phyloP scores from a whole-genome alignment of 2,113 vertebrate genomes.

The Cygnus atratus region DNA sequence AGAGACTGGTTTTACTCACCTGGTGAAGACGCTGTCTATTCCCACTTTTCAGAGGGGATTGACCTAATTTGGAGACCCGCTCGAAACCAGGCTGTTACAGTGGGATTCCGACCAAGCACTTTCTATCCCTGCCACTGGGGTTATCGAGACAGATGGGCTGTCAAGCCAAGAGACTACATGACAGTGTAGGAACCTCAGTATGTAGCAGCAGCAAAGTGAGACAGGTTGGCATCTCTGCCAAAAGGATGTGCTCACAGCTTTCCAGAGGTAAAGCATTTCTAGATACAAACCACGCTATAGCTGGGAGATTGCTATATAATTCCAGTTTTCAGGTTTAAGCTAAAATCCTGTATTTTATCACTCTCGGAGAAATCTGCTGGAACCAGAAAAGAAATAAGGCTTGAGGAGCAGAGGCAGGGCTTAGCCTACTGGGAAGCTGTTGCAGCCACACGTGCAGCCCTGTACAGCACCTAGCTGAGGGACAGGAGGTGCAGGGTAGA shows the following conservation, averaged over 20 bases:
- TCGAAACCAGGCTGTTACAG: neutral
- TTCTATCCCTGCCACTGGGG: neutral
- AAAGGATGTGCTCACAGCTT: neutral
- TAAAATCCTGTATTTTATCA: neutral
- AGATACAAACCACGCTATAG: neutral
- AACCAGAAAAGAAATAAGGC: neutral
- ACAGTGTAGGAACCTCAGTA: neutral
- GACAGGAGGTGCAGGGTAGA: rapidly evolving
- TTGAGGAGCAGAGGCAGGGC: neutral
- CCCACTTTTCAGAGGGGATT: neutral
- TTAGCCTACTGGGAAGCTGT: neutral
- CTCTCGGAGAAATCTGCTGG: neutral
- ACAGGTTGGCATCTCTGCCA: rapidly evolving
- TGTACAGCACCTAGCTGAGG: neutral
- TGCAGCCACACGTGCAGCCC: neutral
- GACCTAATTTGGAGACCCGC: neutral
- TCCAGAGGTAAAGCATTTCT: neutral
- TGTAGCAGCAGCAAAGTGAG: rapidly evolving
- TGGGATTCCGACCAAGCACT: neutral
- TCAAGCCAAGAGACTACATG: neutral
- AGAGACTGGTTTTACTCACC: neutral
- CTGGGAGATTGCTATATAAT: too few relatives aligned
- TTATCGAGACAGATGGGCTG: neutral
- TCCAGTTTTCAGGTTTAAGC: neutral
- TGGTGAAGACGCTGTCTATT: neutral